A percentile compares a stretch with the other conserved stretches of the same genome.
These are phyloP conservation scores for Phenganax marumi DNA, from an alignment of 92 coral and sea anemone species.

Conservation along the genomic window DNA sequence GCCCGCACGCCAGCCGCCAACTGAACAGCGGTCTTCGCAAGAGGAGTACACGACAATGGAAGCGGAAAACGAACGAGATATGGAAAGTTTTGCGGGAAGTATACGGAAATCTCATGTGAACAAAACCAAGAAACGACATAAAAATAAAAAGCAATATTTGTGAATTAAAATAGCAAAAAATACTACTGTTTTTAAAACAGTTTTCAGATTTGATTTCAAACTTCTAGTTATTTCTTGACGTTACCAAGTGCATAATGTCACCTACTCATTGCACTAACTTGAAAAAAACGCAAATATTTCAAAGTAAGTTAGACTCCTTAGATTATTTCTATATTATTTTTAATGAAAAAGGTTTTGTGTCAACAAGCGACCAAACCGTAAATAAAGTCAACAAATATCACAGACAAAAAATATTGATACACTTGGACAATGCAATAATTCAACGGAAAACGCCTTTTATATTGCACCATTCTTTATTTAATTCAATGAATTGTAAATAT, in stretches of 20 bases:
- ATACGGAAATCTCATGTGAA: not conserved
- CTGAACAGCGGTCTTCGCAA: conserved; percentile 8
- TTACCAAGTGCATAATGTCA: too few relatives aligned
- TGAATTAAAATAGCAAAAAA: not conserved
- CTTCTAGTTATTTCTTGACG: too few relatives aligned
- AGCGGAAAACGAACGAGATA: not conserved
- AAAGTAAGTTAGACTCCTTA: too few relatives aligned
- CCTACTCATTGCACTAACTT: too few relatives aligned
- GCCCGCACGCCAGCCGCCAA: conserved; percentile 6
- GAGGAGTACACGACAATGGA: conserved; percentile 11
- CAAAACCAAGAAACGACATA: not conserved
- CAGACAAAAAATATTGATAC: not conserved
- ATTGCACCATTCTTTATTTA: not conserved
- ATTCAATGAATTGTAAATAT: conserved; percentile 9
- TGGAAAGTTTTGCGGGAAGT: not conserved
- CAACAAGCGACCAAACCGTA: not conserved
- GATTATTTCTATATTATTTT: not conserved
- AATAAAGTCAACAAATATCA: not conserved
- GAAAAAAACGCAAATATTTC: too few relatives aligned
- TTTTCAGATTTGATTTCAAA: too few relatives aligned
- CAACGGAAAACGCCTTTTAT: not conserved
- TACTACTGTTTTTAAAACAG: not conserved
- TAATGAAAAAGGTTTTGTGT: not conserved
- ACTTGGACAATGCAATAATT: not conserved
- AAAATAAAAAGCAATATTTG: not conserved